Base-by-base conservation (phyloP, 1,140 invertebrate species). In the Stratiolaelaps scimitus region DNA sequence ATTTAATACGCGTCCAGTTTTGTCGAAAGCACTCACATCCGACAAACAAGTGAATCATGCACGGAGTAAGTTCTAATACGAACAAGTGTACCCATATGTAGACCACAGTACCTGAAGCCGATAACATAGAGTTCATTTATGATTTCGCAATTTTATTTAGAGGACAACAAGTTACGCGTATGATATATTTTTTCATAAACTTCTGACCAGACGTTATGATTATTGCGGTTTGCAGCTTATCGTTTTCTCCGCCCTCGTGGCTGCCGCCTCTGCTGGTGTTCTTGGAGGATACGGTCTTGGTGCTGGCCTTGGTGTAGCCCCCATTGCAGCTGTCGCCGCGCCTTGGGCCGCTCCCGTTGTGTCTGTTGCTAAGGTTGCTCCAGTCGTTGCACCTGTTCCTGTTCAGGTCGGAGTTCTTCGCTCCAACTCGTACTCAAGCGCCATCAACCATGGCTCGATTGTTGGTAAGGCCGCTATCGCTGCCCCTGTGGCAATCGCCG, bases 401-500 rank as follows among this genome's bases (percentile, higher is more conserved):
- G 53, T 26, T 1, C 26, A 23, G 15, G 26, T 60, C 53, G 1
- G 53, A 4, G 53, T 23, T 23, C 15, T 20, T 34, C 53, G 26
- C 4, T 20, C 53, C 23, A 19, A 48, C 47, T 48, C 47, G 20
- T 48, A 48, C 15, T 48, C 47, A 28, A 29, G 15, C 13, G 53
- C 53, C 23, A 60, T 60, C 53, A 60, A 26, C 23, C 53, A 60
- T 23, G 23, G 53, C 17, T n/a, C 53, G 15, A 26, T 48, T 34
- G 53, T 26, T 23, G 53, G 53, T 17, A 60, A 60, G 23, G 53
- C 53, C 23, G 26, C 15, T 23, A 10, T 40, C 10, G 4, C n/a
- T 10, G 26, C 53, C 26, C 53, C 23, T 34, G 26, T 60, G 17
- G 23, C 23, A 5, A 23, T 60, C 2, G 26, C 23, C 23, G 53